Conservation (phyloP, 2,113 vertebrate species). For the Circaetus gallicus region DNA sequence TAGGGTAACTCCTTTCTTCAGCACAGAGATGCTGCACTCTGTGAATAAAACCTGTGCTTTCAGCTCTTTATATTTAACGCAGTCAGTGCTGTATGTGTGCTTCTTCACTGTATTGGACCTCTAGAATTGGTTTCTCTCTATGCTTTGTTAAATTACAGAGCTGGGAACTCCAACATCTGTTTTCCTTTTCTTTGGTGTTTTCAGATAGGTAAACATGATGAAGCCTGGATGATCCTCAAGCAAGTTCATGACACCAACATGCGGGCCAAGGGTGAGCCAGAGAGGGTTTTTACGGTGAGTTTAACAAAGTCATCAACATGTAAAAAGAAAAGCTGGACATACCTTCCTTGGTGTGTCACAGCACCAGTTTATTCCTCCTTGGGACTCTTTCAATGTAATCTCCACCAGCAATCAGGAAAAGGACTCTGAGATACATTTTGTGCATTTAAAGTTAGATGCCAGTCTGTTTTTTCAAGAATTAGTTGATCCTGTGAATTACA, state of each 20-base stretch:
- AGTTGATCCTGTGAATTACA: not conserved
- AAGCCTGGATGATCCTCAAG: slow-evolving; percentile 98
- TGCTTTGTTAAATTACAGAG: not conserved
- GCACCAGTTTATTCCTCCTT: not conserved
- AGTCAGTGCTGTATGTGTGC: not conserved
- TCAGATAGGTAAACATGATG: slow-evolving; percentile 91
- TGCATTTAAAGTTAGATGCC: not conserved
- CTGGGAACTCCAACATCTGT: not conserved
- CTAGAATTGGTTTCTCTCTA: not conserved
- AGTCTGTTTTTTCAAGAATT: not conserved
- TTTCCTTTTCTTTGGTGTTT: slow-evolving; percentile 8
- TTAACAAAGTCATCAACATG: not conserved
- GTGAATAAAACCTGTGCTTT: not conserved
- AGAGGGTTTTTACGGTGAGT: slow-evolving; percentile 93
- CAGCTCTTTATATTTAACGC: not conserved
- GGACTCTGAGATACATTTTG: not conserved
- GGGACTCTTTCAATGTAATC: not conserved
- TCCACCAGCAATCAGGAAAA: not conserved
- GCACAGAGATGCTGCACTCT: not conserved
- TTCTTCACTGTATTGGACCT: not conserved
- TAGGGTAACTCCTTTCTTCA: not conserved
- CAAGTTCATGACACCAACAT: slow-evolving; percentile 96
- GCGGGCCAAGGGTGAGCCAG: slow-evolving; percentile 92
- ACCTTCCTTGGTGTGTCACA: not conserved
- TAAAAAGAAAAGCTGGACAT: not conserved